These are phyloP conservation scores for Mareca penelope DNA, from an alignment of 2,797 vertebrate species.

Conservation along the genomic window DNA sequence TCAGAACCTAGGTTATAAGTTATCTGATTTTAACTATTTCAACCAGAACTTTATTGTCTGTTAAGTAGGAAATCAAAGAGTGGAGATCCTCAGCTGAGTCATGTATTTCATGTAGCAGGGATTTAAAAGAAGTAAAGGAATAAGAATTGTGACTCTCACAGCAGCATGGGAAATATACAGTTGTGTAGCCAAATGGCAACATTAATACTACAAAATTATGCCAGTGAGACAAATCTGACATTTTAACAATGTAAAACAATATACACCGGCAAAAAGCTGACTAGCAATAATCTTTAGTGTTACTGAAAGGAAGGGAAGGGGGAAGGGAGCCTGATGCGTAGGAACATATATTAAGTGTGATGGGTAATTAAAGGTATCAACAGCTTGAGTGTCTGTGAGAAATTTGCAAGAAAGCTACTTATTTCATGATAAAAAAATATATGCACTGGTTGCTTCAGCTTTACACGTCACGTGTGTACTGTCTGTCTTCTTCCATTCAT, in stretches of 20 bases:
- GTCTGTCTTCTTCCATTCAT: neutral
- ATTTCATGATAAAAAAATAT: conserved; percentile 61
- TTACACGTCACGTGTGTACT: conserved; percentile 23
- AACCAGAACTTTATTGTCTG: conserved; percentile 75
- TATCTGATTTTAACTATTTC: conserved; percentile 72
- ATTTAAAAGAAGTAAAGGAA: conserved; percentile 60
- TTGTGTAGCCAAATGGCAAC: conserved; percentile 42
- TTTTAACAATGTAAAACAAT: conserved; percentile 47
- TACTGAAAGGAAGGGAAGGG: conserved; percentile 56
- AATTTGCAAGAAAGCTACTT: conserved; percentile 54
- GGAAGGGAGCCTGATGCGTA: neutral
- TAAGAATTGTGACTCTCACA: conserved; percentile 63
- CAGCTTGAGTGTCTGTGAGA: conserved; percentile 55
- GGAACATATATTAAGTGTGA: conserved; percentile 28
- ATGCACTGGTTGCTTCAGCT: conserved; percentile 74
- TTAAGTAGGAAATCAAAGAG: conserved; percentile 68
- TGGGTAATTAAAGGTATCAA: conserved; percentile 65
- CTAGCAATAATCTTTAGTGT: conserved; percentile 73
- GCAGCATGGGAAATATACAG: conserved; percentile 50
- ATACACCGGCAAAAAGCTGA: conserved; percentile 39
- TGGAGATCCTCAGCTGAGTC: conserved; percentile 6
- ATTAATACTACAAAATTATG: conserved; percentile 51
- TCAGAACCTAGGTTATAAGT: conserved; percentile 68
- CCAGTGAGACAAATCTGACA: conserved; percentile 53
- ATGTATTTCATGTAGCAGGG: neutral